A percentile compares a stretch with the other conserved stretches of the same genome.
Evolutionary conservation across 2,797 vertebrate genomes (phyloP).

Genomic region (Xenopus petersii): DNA sequence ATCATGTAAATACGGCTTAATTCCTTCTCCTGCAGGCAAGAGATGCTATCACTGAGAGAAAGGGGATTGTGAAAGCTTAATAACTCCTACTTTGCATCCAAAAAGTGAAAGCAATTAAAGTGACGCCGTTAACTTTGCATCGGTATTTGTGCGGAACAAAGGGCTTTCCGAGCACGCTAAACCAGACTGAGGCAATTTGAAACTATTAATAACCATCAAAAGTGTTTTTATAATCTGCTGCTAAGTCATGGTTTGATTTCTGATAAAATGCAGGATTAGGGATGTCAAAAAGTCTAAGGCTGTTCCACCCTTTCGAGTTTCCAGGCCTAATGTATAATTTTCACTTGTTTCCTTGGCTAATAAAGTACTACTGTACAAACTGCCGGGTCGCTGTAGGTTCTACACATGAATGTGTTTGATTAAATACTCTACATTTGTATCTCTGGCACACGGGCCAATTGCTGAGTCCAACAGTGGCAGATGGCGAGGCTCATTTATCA

Average conservation of each 20-base stretch:
- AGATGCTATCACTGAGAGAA: conserved; percentile 58
- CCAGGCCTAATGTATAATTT: neutral
- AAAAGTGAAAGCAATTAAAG: conserved; percentile 54
- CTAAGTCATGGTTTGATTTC: conserved; percentile 54
- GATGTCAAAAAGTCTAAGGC: conserved; percentile 49
- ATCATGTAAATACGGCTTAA: conserved; percentile 60
- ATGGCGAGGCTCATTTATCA: too few relatives aligned
- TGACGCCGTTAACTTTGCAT: conserved; percentile 54
- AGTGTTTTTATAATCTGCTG: conserved; percentile 56
- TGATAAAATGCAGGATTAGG: conserved; percentile 52
- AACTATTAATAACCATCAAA: conserved; percentile 52
- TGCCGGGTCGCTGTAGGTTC: too few relatives aligned
- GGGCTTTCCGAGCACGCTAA: conserved; percentile 53
- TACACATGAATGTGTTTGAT: too few relatives aligned
- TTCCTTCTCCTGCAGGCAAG: conserved; percentile 60
- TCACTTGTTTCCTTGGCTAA: neutral
- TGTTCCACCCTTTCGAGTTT: conserved; percentile 18
- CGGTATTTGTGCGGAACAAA: conserved; percentile 57
- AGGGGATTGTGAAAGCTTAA: conserved; percentile 60
- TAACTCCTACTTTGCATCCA: conserved; percentile 54
- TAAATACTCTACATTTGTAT: too few relatives aligned
- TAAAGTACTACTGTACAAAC: neutral
- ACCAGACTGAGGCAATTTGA: conserved; percentile 57
- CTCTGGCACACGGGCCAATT: too few relatives aligned
- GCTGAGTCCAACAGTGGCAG: too few relatives aligned